Percentiles rank a stretch among this genome's conserved stretches.
Evolutionary conservation across 2,797 vertebrate genomes (phyloP).

Genomic region (Lutjanus argentimaculatus): DNA sequence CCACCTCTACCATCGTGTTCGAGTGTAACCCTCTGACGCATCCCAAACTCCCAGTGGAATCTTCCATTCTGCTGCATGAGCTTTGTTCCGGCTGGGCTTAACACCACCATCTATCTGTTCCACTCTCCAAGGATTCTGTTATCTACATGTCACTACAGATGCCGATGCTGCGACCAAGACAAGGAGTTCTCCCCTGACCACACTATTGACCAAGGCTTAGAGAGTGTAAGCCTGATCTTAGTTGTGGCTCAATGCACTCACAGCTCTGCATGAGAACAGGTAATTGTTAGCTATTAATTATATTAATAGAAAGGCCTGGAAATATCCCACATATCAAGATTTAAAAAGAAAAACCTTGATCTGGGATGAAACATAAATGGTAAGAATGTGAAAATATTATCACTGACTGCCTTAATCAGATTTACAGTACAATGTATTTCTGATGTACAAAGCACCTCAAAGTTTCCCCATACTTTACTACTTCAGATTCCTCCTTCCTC

Average conservation of each 20-base stretch:
- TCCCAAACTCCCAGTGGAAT: slow-evolving; percentile 68
- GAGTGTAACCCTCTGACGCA: slow-evolving; percentile 53
- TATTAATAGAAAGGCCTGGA: slow-evolving; percentile 1
- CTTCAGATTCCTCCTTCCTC: slow-evolving; percentile 37
- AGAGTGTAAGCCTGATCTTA: slow-evolving; percentile 20
- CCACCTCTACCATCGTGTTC: slow-evolving; percentile 24
- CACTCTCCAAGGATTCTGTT: slow-evolving; percentile 62
- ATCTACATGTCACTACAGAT: slow-evolving; percentile 67
- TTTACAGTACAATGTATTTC: slow-evolving; percentile 3
- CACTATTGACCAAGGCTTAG: slow-evolving; percentile 50
- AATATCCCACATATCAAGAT: slow-evolving; percentile 2
- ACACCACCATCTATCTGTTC: slow-evolving; percentile 65
- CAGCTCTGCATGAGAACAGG: slow-evolving; percentile 3
- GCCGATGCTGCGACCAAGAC: slow-evolving; percentile 43
- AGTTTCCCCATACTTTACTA: slow-evolving; percentile 32
- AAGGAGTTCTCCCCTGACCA: slow-evolving; percentile 52
- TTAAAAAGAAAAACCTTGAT: background rate
- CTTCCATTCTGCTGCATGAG: slow-evolving; percentile 63
- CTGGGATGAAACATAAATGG: slow-evolving; percentile 11
- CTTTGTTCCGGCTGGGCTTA: slow-evolving; percentile 63
- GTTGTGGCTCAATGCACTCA: slow-evolving; percentile 17
- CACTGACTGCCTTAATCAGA: slow-evolving; percentile 1
- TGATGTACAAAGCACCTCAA: slow-evolving; percentile 40
- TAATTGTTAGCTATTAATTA: background rate
- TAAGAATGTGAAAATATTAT: slow-evolving; percentile 20